These are phyloP conservation scores for Champsocephalus esox DNA, from an alignment of 2,797 vertebrate genomes.

Conservation along the genomic window DNA sequence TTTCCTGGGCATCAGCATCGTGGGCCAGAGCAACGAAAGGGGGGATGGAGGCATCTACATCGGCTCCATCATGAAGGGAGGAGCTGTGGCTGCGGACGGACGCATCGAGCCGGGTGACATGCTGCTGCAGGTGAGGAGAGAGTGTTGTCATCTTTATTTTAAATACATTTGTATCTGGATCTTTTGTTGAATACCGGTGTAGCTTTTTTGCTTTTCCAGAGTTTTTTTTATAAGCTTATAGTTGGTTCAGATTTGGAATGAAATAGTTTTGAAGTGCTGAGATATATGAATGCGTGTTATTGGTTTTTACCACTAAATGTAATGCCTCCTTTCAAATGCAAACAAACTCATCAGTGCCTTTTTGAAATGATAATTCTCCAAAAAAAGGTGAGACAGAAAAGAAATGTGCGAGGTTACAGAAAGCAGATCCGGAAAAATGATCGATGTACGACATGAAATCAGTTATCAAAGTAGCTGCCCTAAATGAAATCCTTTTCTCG, in stretches of 20 bases:
- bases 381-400: too few relatives aligned
- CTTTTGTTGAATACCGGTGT: not conserved
- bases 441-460: too few relatives aligned
- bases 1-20: slow-evolving; percentile 94
- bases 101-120: slow-evolving; percentile 88
- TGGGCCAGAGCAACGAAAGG: slow-evolving; percentile 94
- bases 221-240: not conserved
- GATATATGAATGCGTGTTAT: not conserved
- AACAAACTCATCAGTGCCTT: too few relatives aligned
- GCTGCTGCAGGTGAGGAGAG: slow-evolving; percentile 84
- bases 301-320: not conserved
- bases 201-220: not conserved
- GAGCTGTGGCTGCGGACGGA: slow-evolving; percentile 92
- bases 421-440: too few relatives aligned
- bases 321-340: too few relatives aligned
- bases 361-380: too few relatives aligned
- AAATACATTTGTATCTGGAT: not conserved
- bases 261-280: not conserved
- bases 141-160: not conserved
- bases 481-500: not conserved
- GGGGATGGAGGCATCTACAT: slow-evolving; percentile 95
- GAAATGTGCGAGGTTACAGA: too few relatives aligned
- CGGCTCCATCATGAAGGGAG: slow-evolving; percentile 91
- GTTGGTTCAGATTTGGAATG: not conserved
- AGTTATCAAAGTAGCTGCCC: too few relatives aligned